phyloP scores from a whole-genome alignment of 2,888 invertebrate genomes.

The Busseola fusca region DNA sequence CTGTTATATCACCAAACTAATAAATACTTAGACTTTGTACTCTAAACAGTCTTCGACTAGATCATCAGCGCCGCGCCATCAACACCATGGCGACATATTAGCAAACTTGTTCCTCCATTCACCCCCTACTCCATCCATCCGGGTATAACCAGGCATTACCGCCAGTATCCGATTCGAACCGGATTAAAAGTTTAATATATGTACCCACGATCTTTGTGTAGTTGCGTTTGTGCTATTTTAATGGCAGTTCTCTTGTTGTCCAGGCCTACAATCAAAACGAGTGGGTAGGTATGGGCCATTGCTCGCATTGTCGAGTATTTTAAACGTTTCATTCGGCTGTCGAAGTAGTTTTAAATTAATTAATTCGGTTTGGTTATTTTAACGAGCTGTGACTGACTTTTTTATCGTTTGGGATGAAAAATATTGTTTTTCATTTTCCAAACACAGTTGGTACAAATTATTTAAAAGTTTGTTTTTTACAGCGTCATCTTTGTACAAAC shows the following conservation, averaged over 20 bases:
- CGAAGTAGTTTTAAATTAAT: slow-evolving; percentile 37
- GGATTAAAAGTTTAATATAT: slow-evolving; percentile 63
- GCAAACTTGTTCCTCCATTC: slow-evolving; percentile 4
- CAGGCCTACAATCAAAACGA: slow-evolving; percentile 2
- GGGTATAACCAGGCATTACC: slow-evolving; percentile 45
- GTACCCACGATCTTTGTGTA: slow-evolving; percentile 56
- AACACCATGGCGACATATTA: neutral
- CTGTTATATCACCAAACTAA: too few relatives aligned
- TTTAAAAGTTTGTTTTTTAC: neutral
- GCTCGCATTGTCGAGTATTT: slow-evolving; percentile 17
- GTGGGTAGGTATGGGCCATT: slow-evolving; percentile 33
- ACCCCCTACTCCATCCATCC: slow-evolving; percentile 12
- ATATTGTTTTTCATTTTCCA: neutral
- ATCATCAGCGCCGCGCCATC: neutral
- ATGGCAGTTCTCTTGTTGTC: slow-evolving; percentile 38
- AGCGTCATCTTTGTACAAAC: neutral
- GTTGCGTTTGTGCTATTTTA: slow-evolving; percentile 50
- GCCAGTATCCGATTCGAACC: slow-evolving; percentile 41
- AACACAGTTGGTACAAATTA: neutral
- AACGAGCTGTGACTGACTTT: neutral
- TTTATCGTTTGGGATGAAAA: neutral
- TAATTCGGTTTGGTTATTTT: slow-evolving; percentile 25
- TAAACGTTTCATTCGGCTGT: slow-evolving; percentile 16
- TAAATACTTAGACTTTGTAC: too few relatives aligned
- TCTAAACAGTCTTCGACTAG: neutral